phyloP scores from a whole-genome alignment of 2,113 vertebrate genomes.

The Bothrops jararaca region DNA sequence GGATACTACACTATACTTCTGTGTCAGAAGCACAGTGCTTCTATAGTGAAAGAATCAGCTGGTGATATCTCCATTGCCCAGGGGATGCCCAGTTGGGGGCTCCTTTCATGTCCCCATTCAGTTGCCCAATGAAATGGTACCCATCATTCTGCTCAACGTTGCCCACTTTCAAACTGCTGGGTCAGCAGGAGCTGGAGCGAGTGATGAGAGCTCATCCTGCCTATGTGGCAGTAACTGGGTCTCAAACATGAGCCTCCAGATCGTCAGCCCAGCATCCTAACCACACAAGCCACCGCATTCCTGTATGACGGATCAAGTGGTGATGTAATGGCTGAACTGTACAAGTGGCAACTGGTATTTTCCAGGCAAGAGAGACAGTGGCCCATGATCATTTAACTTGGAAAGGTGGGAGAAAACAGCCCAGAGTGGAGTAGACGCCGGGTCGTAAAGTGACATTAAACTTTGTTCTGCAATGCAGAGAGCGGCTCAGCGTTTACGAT shows the following conservation, averaged over 20 bases:
- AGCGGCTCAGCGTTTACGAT: neutral
- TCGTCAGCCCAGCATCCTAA: neutral
- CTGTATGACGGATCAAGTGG: neutral
- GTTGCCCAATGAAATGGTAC: too few relatives aligned
- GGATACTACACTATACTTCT: too few relatives aligned
- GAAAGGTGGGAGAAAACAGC: neutral
- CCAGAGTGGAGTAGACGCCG: neutral
- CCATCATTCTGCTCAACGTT: too few relatives aligned
- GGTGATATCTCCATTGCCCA: too few relatives aligned
- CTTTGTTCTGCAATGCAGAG: neutral
- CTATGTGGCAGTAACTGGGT: neutral
- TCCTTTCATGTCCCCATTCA: too few relatives aligned
- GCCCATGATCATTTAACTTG: neutral
- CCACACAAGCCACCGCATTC: accelerated
- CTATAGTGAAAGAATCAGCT: too few relatives aligned
- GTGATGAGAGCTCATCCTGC: too few relatives aligned
- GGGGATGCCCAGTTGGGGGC: too few relatives aligned
- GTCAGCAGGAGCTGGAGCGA: too few relatives aligned
- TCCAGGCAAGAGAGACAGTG: neutral
- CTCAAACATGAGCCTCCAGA: neutral
- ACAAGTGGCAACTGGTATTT: neutral
- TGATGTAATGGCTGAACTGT: neutral
- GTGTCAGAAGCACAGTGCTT: too few relatives aligned
- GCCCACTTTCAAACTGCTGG: too few relatives aligned
- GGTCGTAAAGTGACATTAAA: neutral